Evolutionary conservation across 2,113 vertebrate species (phyloP).

Genomic region (Gambusia holbrooki): DNA sequence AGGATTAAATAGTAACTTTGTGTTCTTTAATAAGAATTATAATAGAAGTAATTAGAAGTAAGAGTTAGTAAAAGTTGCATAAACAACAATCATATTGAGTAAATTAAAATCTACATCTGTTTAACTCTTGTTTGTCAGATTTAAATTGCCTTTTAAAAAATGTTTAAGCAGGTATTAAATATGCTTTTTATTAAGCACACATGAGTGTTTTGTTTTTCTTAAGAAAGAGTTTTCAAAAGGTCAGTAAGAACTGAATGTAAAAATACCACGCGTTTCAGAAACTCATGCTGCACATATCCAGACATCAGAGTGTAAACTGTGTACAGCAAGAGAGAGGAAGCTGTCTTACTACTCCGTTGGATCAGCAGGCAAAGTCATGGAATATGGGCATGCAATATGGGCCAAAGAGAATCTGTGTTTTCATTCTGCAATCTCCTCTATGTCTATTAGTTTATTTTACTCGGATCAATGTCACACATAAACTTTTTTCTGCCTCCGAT

Average conservation of each 20-base stretch:
- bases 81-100: no score
- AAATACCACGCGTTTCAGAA: constrained; percentile 16
- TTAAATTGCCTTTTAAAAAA: no score
- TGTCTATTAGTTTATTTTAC: constrained; percentile 72
- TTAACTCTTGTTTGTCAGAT: no score
- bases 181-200: no score
- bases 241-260: constrained; percentile 15
- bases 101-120: no score
- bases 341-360: constrained; percentile 53
- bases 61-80: no score
- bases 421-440: constrained; percentile 57
- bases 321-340: constrained; percentile 61
- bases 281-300: constrained; percentile 50
- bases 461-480: constrained; percentile 38
- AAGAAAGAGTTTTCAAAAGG: not conserved
- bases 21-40: no score
- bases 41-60: no score
- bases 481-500: constrained; percentile 15
- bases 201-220: no score
- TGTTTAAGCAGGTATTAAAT: no score
- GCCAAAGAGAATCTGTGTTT: constrained; percentile 37
- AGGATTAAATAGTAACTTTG: not conserved
- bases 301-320: constrained; percentile 51
- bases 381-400: constrained; percentile 30
- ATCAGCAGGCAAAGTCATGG: constrained; percentile 74